phyloP scores from a whole-genome alignment of 2,888 invertebrate genomes.

The Euproctis similis region DNA sequence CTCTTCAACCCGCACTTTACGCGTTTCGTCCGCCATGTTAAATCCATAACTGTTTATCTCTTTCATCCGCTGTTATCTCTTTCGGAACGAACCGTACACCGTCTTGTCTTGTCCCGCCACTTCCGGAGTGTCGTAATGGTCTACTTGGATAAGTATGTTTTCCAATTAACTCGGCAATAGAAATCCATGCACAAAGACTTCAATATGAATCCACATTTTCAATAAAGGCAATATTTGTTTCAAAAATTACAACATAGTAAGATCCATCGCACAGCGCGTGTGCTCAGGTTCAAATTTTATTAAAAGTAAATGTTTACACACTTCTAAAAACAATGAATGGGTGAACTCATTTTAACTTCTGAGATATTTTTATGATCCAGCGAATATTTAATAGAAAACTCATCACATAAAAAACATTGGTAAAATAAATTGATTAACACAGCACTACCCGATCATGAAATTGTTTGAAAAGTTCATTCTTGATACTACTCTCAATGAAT shows the following conservation, averaged over 20 bases:
- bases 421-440: slow-evolving; percentile 24
- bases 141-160: slow-evolving; percentile 65
- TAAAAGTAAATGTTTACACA: too few relatives aligned
- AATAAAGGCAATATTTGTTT: slow-evolving; percentile 28
- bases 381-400: background rate
- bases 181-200: slow-evolving; percentile 38
- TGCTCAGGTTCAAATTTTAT: too few relatives aligned
- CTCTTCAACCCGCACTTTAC: slow-evolving; percentile 94
- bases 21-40: slow-evolving; percentile 94
- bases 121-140: slow-evolving; percentile 76
- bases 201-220: slow-evolving; percentile 39
- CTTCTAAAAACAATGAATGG: slow-evolving; percentile 66
- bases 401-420: slow-evolving; percentile 8
- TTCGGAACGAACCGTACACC: slow-evolving; percentile 73
- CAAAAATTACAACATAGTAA: slow-evolving; percentile 26
- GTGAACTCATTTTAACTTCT: slow-evolving; percentile 44
- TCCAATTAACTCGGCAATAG: slow-evolving; percentile 36
- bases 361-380: slow-evolving; percentile 23
- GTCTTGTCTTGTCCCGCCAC: slow-evolving; percentile 72
- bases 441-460: slow-evolving; percentile 42
- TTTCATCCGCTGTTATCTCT: slow-evolving; percentile 76
- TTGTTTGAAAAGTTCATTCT: slow-evolving; percentile 47
- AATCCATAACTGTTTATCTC: slow-evolving; percentile 84
- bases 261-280: slow-evolving; percentile 60
- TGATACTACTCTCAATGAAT: slow-evolving; percentile 48